Evolutionary conservation across 2,888 invertebrate genomes (phyloP).

Genomic region (Deilephila elpenor): DNA sequence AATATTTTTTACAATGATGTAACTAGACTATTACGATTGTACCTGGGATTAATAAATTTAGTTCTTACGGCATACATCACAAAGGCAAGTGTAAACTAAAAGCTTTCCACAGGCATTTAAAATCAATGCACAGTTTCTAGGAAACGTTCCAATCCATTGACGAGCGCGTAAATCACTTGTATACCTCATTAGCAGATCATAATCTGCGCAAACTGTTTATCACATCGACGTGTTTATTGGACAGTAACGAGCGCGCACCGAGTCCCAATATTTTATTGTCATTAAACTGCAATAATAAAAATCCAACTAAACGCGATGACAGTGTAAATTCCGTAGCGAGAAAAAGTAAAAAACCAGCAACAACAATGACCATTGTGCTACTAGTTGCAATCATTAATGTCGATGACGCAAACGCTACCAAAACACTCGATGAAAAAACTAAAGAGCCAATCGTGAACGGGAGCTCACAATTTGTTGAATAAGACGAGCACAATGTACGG

Average conservation of each 20-base stretch:
- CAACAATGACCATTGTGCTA: conserved; percentile 81
- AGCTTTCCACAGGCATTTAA: not conserved
- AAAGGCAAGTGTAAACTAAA: not conserved
- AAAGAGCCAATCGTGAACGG: conserved; percentile 77
- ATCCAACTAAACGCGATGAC: conserved; percentile 83
- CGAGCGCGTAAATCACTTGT: conserved; percentile 35
- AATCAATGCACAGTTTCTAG: conserved; percentile 27
- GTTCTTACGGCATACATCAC: too few relatives aligned
- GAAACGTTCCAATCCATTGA: conserved; percentile 28
- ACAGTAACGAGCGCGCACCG: conserved; percentile 44
- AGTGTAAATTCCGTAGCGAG: conserved; percentile 67
- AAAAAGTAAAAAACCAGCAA: conserved; percentile 66
- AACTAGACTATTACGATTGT: not conserved
- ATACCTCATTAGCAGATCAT: conserved; percentile 46
- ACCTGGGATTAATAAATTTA: too few relatives aligned
- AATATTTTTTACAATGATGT: not conserved
- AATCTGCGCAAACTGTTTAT: conserved; percentile 50
- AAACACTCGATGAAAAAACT: conserved; percentile 72
- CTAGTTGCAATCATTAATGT: conserved; percentile 82
- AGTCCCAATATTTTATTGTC: conserved; percentile 70
- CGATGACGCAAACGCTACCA: conserved; percentile 82
- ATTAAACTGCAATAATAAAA: conserved; percentile 64
- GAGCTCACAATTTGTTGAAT: conserved; percentile 63
- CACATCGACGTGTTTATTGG: conserved; percentile 51
- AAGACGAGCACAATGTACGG: conserved; percentile 70